Percentiles rank a stretch among this genome's conserved stretches.
Evolutionary conservation across 2,888 invertebrate genomes (phyloP).

Genomic region (Coremacera marginata): DNA sequence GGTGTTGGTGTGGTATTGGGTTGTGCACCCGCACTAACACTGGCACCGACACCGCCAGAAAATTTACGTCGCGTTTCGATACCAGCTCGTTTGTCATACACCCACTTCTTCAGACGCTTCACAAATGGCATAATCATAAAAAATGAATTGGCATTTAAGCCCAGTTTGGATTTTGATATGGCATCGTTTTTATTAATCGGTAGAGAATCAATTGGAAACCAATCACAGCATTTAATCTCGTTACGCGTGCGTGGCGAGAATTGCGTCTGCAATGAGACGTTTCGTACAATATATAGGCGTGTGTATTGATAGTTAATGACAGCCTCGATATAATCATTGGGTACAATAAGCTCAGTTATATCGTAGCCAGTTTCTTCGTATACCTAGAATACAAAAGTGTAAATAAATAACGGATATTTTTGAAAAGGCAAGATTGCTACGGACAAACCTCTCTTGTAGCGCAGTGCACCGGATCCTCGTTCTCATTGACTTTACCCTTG

Average conservation of each 20-base stretch:
- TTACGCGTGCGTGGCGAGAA: slow-evolving; percentile 89
- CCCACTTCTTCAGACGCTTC: slow-evolving; percentile 83
- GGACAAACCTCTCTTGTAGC: slow-evolving; percentile 89
- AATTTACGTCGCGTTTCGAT: slow-evolving; percentile 61
- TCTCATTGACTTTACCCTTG: slow-evolving; percentile 98
- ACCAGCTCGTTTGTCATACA: slow-evolving; percentile 70
- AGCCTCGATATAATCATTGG: slow-evolving; percentile 89
- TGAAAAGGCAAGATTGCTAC: neutral
- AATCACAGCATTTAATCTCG: slow-evolving; percentile 93
- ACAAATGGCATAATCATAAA: slow-evolving; percentile 97
- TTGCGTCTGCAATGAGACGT: slow-evolving; percentile 84
- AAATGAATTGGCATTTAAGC: slow-evolving; percentile 89
- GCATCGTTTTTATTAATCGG: slow-evolving; percentile 88
- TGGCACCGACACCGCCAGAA: slow-evolving; percentile 45
- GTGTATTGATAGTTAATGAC: slow-evolving; percentile 91
- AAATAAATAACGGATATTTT: neutral
- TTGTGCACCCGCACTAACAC: slow-evolving; percentile 47
- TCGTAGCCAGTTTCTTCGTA: slow-evolving; percentile 98
- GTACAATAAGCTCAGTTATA: slow-evolving; percentile 83
- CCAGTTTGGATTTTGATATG: slow-evolving; percentile 85
- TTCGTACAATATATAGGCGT: slow-evolving; percentile 89
- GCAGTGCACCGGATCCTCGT: slow-evolving; percentile 92
- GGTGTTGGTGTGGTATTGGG: slow-evolving; percentile 48
- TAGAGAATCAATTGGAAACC: slow-evolving; percentile 90
- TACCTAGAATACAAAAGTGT: slow-evolving; percentile 72